Evolutionary conservation across 2,888 invertebrate genomes (phyloP), one percentile per base, ranked within the genome.

Genomic region (Lepidochitona cinerea): DNA sequence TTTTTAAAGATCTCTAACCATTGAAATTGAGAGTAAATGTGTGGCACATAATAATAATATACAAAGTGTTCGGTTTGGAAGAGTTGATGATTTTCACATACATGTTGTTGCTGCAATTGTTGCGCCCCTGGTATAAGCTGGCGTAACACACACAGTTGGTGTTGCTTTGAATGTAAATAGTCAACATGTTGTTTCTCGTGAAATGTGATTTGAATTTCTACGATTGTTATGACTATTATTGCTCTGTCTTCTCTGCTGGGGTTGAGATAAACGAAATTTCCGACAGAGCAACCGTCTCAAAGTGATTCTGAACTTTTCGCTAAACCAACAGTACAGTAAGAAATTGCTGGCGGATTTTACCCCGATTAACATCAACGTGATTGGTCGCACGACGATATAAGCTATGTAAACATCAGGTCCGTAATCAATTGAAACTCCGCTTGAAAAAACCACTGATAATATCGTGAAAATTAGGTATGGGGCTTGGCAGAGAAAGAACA

Each of bases 251-350:
- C 80, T 75, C 72, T 73, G 73, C 75, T 75, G 49, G 76, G 77
- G 33, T 78, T 76, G 41, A 79, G 79, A 70, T 74, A 49, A 68
- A 73, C 85, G 85, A 37, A 78, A 75, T 37, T 81, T 80, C 70
- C 81, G 75, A 72, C 86, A 88, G 79, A 89, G 87, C 36, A 85
- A 82, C 72, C 83, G 75, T 79, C 88, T 89, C 77, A 89, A 85
- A 4, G 89, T 89, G 70, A 82, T 83, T 87, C 88, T 87, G 80
- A 89, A 89, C 75, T 87, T 88, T 78, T 89, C 89, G 71, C 89
- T 89, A 83, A 89, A 89, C 89, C 89, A 89, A 74, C 89, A 89
- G 78, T 89, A 89, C 2, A 89, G 78, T 65, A 89, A 82, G 74
- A 89, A 89, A 81, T 89, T 89, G 41, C 89, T 82, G 9, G 89